These are phyloP conservation scores for Rhabdornis inornatus DNA, from an alignment of 2,113 vertebrate genomes.

Conservation along the genomic window DNA sequence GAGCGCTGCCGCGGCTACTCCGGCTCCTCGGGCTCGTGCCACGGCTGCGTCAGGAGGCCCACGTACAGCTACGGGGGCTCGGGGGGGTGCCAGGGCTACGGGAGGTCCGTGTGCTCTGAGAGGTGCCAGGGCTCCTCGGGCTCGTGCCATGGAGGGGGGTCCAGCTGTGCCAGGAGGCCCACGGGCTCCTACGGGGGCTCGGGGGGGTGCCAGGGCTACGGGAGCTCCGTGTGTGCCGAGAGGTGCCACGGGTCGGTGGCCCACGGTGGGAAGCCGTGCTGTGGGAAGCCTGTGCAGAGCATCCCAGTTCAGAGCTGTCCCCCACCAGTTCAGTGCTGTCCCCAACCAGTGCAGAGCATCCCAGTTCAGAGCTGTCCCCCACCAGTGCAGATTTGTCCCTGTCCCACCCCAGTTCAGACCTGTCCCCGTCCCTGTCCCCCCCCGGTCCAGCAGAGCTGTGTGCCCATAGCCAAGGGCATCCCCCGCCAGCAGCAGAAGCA, in stretches of 20 bases:
- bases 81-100: not conserved
- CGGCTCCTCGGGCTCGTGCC: accelerated
- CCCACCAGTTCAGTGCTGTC: not conserved
- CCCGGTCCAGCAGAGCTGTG: not conserved
- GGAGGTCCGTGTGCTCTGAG: not conserved
- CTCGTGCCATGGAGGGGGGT: accelerated
- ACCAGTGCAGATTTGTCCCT: not conserved
- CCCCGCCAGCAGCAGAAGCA: slow-evolving; percentile 4
- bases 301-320: not conserved
- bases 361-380: not conserved
- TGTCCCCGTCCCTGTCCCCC: not conserved
- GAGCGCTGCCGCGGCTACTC: not conserved
- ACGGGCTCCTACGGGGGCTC: not conserved
- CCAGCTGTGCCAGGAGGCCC: not conserved
- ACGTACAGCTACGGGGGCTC: not conserved
- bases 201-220: not conserved
- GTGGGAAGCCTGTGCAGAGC: not conserved
- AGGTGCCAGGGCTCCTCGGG: not conserved
- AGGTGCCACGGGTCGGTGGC: not conserved
- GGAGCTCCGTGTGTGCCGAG: not conserved
- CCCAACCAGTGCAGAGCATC: not conserved
- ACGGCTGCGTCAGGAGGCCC: not conserved
- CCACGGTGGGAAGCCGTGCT: not conserved
- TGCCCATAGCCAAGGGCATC: not conserved
- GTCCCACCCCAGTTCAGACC: not conserved